A percentile compares a stretch with the other conserved stretches of the same genome.
These are phyloP conservation scores for Aphelinus atriplicis DNA, from an alignment of 1,140 invertebrate species.

Conservation along the genomic window DNA sequence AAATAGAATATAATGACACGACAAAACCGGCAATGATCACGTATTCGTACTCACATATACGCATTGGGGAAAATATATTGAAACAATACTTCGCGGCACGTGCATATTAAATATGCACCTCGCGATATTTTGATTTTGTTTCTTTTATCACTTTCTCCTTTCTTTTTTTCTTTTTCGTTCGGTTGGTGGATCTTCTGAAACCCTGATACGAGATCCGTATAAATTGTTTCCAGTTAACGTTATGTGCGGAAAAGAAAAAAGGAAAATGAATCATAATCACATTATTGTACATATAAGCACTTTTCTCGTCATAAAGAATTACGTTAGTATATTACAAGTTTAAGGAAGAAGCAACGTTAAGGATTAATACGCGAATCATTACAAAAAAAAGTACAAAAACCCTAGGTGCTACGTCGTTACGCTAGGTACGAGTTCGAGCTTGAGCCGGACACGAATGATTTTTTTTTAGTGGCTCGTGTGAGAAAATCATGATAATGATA, in stretches of 20 bases:
- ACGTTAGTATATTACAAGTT: slow-evolving; percentile 40
- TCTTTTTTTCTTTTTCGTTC: slow-evolving; percentile 28
- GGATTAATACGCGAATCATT: slow-evolving; percentile 63
- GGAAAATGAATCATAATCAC: slow-evolving; percentile 52
- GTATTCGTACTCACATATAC: background rate
- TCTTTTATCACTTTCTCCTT: slow-evolving; percentile 6
- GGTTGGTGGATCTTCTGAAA: slow-evolving; percentile 33
- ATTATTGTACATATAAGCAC: slow-evolving; percentile 50
- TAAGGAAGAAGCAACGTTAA: slow-evolving; percentile 44
- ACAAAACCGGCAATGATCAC: background rate
- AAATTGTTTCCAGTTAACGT: slow-evolving; percentile 54
- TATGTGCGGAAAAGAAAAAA: slow-evolving; percentile 23
- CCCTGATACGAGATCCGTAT: slow-evolving; percentile 42
- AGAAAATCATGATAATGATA: slow-evolving; percentile 19
- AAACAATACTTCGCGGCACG: background rate
- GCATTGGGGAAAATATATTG: background rate
- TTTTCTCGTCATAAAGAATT: slow-evolving; percentile 54
- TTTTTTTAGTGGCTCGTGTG: slow-evolving; percentile 51
- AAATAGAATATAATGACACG: slow-evolving; percentile 21
- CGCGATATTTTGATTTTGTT: slow-evolving; percentile 4
- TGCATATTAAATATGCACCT: slow-evolving; percentile 15
- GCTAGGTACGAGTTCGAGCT: slow-evolving; percentile 58
- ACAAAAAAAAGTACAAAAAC: slow-evolving; percentile 64
- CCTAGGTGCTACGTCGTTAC: slow-evolving; percentile 67
- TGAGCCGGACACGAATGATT: slow-evolving; percentile 46